These are phyloP conservation scores for Suillia variegata DNA, from an alignment of 2,888 invertebrate species.

Conservation along the genomic window DNA sequence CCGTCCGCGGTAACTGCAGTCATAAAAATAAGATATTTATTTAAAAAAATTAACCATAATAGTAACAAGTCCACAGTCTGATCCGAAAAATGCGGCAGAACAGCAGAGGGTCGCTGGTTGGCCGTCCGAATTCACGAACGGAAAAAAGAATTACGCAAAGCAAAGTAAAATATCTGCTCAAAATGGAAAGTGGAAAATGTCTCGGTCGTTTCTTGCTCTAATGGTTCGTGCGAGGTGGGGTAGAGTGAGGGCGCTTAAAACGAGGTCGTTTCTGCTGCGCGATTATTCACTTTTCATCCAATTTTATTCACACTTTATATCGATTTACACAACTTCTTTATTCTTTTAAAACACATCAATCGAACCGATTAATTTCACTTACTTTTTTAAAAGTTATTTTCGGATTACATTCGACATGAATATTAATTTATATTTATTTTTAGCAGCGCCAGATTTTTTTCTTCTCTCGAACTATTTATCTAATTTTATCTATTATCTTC, in stretches of 20 bases:
- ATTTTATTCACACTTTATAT: background rate
- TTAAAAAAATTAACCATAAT: slow-evolving; percentile 39
- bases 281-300: background rate
- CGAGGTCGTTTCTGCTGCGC: background rate
- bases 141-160: slow-evolving; percentile 60
- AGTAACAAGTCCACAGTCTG: slow-evolving; percentile 56
- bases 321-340: background rate
- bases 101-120: too few species aligned
- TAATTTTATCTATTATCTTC: too few species aligned
- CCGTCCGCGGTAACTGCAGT: too few species aligned
- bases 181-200: slow-evolving; percentile 52
- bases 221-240: background rate
- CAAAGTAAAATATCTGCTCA: slow-evolving; percentile 48
- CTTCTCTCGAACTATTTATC: too few species aligned
- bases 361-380: background rate
- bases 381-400: too few species aligned
- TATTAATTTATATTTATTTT: too few species aligned
- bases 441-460: too few species aligned
- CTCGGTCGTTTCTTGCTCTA: slow-evolving; percentile 30
- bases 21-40: too few species aligned
- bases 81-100: slow-evolving; percentile 40
- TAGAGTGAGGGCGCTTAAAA: background rate
- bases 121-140: slow-evolving; percentile 43
- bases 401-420: too few species aligned
- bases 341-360: too few species aligned